phyloP scores from a whole-genome alignment of 92 coral and sea anemone species.

The Porites divaricata region DNA sequence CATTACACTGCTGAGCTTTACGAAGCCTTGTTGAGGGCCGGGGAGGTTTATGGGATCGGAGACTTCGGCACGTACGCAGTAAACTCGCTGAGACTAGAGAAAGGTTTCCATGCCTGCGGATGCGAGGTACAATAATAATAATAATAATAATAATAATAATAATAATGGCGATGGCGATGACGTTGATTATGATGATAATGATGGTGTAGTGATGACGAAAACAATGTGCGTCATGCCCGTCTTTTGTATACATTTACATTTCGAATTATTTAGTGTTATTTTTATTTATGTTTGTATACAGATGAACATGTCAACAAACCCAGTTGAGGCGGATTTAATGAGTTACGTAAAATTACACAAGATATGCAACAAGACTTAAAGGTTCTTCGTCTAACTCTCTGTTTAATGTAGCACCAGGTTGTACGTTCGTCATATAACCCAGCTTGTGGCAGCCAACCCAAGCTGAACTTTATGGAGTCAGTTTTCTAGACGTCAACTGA shows the following conservation, averaged over 20 bases:
- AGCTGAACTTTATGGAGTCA: too few species aligned
- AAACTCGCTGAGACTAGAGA: conserved; percentile 52
- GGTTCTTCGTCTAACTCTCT: not conserved
- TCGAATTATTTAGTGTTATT: not conserved
- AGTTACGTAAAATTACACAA: conserved; percentile 5
- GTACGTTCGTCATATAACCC: too few species aligned
- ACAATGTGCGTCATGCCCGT: too few species aligned
- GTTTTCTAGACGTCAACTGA: not conserved
- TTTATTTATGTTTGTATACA: not conserved
- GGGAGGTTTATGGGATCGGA: conserved; percentile 52
- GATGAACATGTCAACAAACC: conserved; percentile 30
- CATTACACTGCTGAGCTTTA: conserved; percentile 40
- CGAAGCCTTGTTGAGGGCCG: conserved; percentile 52
- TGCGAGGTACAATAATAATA: conserved; percentile 49
- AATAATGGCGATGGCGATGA: too few species aligned
- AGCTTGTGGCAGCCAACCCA: too few species aligned
- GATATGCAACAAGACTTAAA: not conserved
- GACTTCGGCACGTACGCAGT: conserved; percentile 62
- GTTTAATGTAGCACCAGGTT: not conserved
- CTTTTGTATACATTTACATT: not conserved
- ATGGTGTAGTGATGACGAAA: too few species aligned
- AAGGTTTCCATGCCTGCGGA: conserved; percentile 58
- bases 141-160: too few species aligned
- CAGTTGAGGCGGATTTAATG: conserved; percentile 37
- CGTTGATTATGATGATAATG: too few species aligned